Evolutionary conservation across 2,888 invertebrate species (phyloP).

Genomic region (Loripinus fragilis): DNA sequence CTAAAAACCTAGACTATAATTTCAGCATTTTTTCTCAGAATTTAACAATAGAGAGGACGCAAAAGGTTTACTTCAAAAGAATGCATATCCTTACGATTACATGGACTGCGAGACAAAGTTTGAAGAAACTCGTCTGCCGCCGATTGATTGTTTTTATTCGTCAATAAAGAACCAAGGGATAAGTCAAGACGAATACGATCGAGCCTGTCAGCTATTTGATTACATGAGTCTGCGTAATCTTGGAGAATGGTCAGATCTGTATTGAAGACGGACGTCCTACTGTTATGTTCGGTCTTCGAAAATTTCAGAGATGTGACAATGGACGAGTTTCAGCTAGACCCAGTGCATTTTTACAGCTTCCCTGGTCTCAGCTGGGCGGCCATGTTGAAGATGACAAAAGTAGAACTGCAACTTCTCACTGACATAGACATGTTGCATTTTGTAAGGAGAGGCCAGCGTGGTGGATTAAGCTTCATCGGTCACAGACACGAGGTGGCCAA

Average conservation of each 20-base stretch:
- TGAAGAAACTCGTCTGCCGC: neutral
- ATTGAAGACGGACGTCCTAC: neutral
- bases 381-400: neutral
- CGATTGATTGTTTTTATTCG: neutral
- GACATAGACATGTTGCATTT: slow-evolving; percentile 1
- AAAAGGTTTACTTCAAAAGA: neutral
- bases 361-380: neutral
- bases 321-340: neutral
- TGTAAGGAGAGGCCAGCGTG: neutral
- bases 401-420: neutral
- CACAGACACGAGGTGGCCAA: neutral
- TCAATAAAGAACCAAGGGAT: neutral
- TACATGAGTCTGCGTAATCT: neutral
- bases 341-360: neutral
- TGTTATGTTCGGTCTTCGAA: neutral
- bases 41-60: neutral
- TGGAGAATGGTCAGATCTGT: neutral
- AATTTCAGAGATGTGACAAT: neutral
- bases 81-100: neutral
- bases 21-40: slow-evolving; percentile 24
- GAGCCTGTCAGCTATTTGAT: neutral
- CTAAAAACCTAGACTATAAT: neutral
- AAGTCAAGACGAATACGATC: neutral
- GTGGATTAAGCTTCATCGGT: neutral
- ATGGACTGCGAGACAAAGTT: neutral